phyloP scores from a whole-genome alignment of 2,113 vertebrate species.

The Cnemophilus loriae region DNA sequence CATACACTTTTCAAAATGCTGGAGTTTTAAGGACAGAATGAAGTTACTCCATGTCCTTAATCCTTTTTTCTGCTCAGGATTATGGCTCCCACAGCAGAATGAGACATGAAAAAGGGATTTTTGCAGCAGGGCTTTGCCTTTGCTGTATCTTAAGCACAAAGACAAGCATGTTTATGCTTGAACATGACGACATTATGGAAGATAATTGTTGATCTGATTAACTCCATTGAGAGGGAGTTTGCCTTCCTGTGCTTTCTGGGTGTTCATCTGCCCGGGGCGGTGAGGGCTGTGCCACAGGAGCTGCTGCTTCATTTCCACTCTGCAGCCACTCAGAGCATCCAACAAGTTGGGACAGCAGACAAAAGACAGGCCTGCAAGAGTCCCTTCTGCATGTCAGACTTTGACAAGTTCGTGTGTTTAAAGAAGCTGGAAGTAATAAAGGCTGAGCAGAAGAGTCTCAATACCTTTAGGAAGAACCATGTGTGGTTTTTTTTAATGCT shows the following conservation, averaged over 20 bases:
- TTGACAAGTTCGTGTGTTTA: not conserved
- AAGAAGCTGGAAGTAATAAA: not conserved
- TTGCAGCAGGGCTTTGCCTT: not conserved
- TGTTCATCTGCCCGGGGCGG: slow-evolving; percentile 38
- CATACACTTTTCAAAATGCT: not conserved
- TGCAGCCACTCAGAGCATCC: not conserved
- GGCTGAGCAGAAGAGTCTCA: not conserved
- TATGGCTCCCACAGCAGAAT: not conserved
- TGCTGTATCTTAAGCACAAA: not conserved
- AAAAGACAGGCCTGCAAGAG: not conserved
- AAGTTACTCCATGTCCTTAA: not conserved
- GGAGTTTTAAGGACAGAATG: not conserved
- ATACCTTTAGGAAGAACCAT: not conserved
- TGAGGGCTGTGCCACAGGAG: not conserved
- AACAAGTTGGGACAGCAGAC: slow-evolving; percentile 55
- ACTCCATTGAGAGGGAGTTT: not conserved
- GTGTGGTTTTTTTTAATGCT: not conserved
- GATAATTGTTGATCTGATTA: slow-evolving; percentile 51
- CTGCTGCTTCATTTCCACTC: not conserved
- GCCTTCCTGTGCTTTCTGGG: slow-evolving; percentile 30
- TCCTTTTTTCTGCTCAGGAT: not conserved
- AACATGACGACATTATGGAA: slow-evolving; percentile 26
- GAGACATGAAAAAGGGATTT: not conserved
- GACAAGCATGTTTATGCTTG: slow-evolving; percentile 58
- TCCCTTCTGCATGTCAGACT: slow-evolving; percentile 17